Conservation (phyloP, 2,113 vertebrate species). For the Catagonus wagneri region DNA sequence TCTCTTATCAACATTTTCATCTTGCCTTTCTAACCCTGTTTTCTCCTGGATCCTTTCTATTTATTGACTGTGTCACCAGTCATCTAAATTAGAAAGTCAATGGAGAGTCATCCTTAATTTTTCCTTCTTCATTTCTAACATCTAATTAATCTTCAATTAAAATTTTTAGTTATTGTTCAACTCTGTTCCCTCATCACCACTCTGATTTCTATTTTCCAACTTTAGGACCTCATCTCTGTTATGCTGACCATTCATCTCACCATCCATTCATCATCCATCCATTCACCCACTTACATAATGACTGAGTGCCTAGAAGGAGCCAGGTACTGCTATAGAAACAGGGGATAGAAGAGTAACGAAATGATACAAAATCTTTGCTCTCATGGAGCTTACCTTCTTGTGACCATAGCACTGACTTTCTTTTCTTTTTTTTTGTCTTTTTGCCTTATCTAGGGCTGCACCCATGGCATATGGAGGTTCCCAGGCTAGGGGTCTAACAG, state of each 20-base stretch:
- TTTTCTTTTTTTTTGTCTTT: too few relatives aligned
- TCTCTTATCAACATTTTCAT: not conserved
- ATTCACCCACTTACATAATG: not conserved
- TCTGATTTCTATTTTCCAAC: not conserved
- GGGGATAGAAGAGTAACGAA: not conserved
- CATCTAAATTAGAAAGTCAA: not conserved
- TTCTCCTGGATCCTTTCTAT: not conserved
- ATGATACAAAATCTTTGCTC: not conserved
- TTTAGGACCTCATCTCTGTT: not conserved
- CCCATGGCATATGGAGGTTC: too few relatives aligned
- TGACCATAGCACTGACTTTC: not conserved
- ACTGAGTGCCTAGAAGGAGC: not conserved
- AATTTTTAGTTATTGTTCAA: not conserved
- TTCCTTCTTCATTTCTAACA: slow-evolving; percentile 4
- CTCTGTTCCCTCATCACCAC: not conserved
- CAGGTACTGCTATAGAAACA: not conserved
- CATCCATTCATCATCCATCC: not conserved
- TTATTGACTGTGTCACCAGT: not conserved
- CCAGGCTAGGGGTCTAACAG: too few relatives aligned
- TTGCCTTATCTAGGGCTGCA: too few relatives aligned
- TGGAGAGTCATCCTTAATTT: not conserved
- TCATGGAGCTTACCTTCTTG: not conserved
- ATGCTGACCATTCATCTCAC: not conserved
- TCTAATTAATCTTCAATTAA: not conserved
- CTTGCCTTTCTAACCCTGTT: not conserved